A percentile compares a stretch with the other conserved stretches of the same genome.
These are phyloP conservation scores for Tupiocoris notatus DNA, from an alignment of 2,888 invertebrate species.

Conservation along the genomic window DNA sequence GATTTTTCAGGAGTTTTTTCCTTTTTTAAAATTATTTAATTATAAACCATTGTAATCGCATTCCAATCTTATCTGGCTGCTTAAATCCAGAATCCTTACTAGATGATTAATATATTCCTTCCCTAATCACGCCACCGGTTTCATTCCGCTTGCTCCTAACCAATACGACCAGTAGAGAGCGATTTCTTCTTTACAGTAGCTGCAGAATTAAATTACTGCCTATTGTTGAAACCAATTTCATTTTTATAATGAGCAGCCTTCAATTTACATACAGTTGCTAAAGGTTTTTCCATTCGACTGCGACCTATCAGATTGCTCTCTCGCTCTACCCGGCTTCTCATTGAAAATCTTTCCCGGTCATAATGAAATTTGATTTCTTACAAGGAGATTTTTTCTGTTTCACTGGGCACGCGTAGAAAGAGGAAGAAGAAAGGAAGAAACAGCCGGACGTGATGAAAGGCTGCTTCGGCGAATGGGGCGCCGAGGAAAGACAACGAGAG, in stretches of 20 bases:
- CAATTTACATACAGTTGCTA: too few species aligned
- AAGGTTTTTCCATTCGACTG: too few species aligned
- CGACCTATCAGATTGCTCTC: not conserved
- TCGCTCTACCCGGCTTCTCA: not conserved
- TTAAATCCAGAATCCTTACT: not conserved
- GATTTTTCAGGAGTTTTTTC: too few species aligned
- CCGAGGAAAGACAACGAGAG: constrained; percentile 66
- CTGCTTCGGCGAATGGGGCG: constrained; percentile 54
- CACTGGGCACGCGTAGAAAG: constrained; percentile 58
- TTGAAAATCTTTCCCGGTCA: not conserved
- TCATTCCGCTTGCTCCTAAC: not conserved
- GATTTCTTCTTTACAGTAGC: too few species aligned
- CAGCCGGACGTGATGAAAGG: constrained; percentile 70
- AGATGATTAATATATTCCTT: not conserved
- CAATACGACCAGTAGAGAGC: too few species aligned
- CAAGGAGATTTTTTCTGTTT: constrained; percentile 45
- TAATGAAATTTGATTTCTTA: too few species aligned
- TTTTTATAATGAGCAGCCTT: too few species aligned
- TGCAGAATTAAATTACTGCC: too few species aligned
- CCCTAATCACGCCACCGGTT: not conserved
- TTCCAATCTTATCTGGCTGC: too few species aligned
- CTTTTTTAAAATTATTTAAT: too few species aligned
- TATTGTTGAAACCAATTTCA: too few species aligned
- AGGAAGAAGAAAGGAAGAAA: constrained; percentile 66
- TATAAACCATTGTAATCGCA: too few species aligned